Evolutionary conservation across 2,888 invertebrate genomes (phyloP).

Genomic region (Scaptomyza caliginosa): DNA sequence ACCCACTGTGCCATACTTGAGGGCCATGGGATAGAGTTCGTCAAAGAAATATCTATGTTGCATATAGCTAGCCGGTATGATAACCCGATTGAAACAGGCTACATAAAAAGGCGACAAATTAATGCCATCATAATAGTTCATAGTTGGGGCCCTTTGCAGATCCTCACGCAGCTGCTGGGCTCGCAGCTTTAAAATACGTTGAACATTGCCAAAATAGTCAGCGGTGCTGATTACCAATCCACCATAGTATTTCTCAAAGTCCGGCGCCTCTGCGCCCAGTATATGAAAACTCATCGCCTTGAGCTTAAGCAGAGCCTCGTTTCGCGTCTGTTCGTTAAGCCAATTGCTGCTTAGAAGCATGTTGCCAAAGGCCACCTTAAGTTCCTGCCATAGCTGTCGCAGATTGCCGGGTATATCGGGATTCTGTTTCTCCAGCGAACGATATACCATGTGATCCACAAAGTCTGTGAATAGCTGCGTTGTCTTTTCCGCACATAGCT

Average conservation of each 20-base stretch:
- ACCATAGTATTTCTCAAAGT: slow-evolving; percentile 67
- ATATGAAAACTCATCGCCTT: slow-evolving; percentile 72
- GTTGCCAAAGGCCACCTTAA: slow-evolving; percentile 66
- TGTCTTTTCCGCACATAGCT: slow-evolving; percentile 65
- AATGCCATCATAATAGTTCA: slow-evolving; percentile 44
- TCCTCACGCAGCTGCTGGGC: slow-evolving; percentile 58
- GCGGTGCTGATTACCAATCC: slow-evolving; percentile 62
- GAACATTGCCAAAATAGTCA: slow-evolving; percentile 75
- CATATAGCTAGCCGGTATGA: slow-evolving; percentile 69
- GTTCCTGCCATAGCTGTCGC: slow-evolving; percentile 67
- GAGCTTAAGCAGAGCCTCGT: slow-evolving; percentile 69
- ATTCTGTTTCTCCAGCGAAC: slow-evolving; percentile 53
- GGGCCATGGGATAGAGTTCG: slow-evolving; percentile 72
- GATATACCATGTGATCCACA: slow-evolving; percentile 75
- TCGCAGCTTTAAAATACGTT: slow-evolving; percentile 58
- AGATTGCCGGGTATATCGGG: slow-evolving; percentile 57
- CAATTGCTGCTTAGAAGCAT: slow-evolving; percentile 55
- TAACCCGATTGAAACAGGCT: slow-evolving; percentile 68
- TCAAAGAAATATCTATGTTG: slow-evolving; percentile 81
- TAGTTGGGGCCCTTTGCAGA: slow-evolving; percentile 51
- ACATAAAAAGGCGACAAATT: slow-evolving; percentile 68
- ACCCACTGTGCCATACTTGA: slow-evolving; percentile 78
- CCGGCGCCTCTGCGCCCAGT: slow-evolving; percentile 48
- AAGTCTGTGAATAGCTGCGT: slow-evolving; percentile 68
- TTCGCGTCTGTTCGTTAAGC: slow-evolving; percentile 64